Evolutionary conservation across 2,797 vertebrate species (phyloP).

Genomic region (Hemitrygon akajei): DNA sequence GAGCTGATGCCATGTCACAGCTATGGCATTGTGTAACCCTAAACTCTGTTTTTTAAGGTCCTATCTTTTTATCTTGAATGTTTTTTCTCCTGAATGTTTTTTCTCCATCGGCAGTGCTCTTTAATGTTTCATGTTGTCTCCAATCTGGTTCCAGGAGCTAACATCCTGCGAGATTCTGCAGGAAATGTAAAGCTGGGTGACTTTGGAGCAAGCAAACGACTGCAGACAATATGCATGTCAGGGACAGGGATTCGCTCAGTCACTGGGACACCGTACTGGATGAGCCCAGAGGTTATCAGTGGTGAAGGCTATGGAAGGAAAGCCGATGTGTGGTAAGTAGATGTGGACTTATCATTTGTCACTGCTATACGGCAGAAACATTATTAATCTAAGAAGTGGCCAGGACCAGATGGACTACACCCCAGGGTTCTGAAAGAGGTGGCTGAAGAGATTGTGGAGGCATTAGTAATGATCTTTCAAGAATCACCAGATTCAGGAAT

Average conservation of each 20-base stretch:
- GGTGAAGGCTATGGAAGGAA: conserved; percentile 95
- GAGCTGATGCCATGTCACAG: not conserved
- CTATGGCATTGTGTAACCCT: no score
- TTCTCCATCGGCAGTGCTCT: not conserved
- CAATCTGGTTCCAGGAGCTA: conserved; percentile 54
- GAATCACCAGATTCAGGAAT: no score
- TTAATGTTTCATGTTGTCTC: not conserved
- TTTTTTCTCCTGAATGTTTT: not conserved
- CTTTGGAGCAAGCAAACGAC: conserved; percentile 91
- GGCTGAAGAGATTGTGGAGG: no score
- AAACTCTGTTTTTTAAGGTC: not conserved
- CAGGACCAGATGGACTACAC: no score
- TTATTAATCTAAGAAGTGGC: not conserved
- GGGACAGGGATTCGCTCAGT: conserved; percentile 88
- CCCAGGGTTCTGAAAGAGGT: no score
- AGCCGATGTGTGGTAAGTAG: conserved; percentile 87
- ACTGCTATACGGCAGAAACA: not conserved
- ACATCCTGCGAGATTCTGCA: conserved; percentile 79
- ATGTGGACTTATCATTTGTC: not conserved
- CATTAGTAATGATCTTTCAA: no score
- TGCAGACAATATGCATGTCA: conserved; percentile 98
- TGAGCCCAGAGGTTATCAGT: conserved; percentile 98
- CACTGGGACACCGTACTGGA: conserved; percentile 98
- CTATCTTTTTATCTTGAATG: not conserved
- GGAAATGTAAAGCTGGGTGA: conserved; percentile 97